Conservation (phyloP, 1,140 invertebrate genomes). For the Aphidius ervi region DNA sequence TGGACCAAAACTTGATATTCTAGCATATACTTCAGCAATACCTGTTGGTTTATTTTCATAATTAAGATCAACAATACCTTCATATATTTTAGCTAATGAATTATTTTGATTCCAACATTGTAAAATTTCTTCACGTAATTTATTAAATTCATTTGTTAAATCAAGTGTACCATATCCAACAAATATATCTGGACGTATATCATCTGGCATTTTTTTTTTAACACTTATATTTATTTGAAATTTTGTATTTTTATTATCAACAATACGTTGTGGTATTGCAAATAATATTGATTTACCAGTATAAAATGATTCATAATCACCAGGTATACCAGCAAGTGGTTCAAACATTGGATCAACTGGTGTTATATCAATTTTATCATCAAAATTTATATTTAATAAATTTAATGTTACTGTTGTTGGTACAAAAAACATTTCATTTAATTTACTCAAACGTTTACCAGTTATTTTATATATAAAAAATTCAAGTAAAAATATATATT, state of each 20-base stretch:
- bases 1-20: slow-evolving; percentile 39
- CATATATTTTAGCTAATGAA: slow-evolving; percentile 33
- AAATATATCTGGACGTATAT: slow-evolving; percentile 34
- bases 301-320: slow-evolving; percentile 38
- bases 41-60: slow-evolving; percentile 28
- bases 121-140: slow-evolving; percentile 37
- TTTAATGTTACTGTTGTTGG: slow-evolving; percentile 40
- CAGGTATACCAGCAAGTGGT: slow-evolving; percentile 26
- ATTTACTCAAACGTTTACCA: slow-evolving; percentile 34
- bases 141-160: slow-evolving; percentile 37
- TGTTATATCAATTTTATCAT: slow-evolving; percentile 33
- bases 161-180: slow-evolving; percentile 39
- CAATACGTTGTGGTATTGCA: slow-evolving; percentile 28
- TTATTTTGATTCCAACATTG: slow-evolving; percentile 31
- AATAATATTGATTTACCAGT: slow-evolving; percentile 43
- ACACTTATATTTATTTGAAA: slow-evolving; percentile 35
- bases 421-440: slow-evolving; percentile 44
- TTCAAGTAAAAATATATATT: slow-evolving; percentile 46
- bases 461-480: slow-evolving; percentile 40
- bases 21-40: slow-evolving; percentile 29
- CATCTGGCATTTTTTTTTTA: slow-evolving; percentile 36
- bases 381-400: slow-evolving; percentile 38
- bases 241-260: slow-evolving; percentile 23
- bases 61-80: slow-evolving; percentile 35
- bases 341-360: slow-evolving; percentile 38